Evolutionary conservation across 2,113 vertebrate genomes (phyloP).

Genomic region (Nibea albiflora): DNA sequence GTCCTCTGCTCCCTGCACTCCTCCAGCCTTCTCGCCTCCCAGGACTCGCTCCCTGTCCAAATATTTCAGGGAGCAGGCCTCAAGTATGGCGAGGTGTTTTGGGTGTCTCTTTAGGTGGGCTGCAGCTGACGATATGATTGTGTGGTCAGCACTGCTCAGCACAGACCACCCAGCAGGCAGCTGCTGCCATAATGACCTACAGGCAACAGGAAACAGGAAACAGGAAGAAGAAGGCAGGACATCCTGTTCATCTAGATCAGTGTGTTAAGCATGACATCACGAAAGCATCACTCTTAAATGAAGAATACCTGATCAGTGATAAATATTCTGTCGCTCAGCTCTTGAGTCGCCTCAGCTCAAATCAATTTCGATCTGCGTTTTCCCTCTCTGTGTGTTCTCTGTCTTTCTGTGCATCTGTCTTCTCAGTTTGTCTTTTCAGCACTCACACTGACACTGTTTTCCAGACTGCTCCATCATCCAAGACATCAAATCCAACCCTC

Average conservation of each 20-base stretch:
- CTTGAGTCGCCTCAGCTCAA: constrained; percentile 46
- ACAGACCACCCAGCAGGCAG: constrained; percentile 82
- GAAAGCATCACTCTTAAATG: constrained; percentile 47
- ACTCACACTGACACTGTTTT: constrained; percentile 78
- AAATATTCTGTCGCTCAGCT: constrained; percentile 28
- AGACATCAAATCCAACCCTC: constrained; percentile 77
- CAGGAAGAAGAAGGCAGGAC: constrained; percentile 82
- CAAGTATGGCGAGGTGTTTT: constrained; percentile 73
- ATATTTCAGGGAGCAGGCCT: constrained; percentile 83
- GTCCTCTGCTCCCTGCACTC: constrained; percentile 67
- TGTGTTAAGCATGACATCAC: constrained; percentile 69
- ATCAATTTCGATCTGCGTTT: constrained; percentile 35
- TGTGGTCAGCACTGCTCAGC: constrained; percentile 73
- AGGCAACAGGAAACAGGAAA: constrained; percentile 80
- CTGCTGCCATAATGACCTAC: constrained; percentile 75
- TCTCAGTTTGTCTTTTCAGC: constrained; percentile 71
- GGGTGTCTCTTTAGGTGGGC: constrained; percentile 81
- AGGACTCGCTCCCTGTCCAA: constrained; percentile 69
- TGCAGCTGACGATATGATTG: constrained; percentile 76
- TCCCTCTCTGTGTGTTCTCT: constrained; percentile 57
- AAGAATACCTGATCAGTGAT: constrained; percentile 54
- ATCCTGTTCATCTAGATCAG: constrained; percentile 81
- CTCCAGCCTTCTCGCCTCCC: constrained; percentile 71
- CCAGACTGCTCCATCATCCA: constrained; percentile 77
- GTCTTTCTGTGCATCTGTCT: constrained; percentile 68